Evolutionary conservation across 2,888 invertebrate genomes (phyloP), one percentile per base, ranked within the genome.

Genomic region (Drosophila setosimentum): DNA sequence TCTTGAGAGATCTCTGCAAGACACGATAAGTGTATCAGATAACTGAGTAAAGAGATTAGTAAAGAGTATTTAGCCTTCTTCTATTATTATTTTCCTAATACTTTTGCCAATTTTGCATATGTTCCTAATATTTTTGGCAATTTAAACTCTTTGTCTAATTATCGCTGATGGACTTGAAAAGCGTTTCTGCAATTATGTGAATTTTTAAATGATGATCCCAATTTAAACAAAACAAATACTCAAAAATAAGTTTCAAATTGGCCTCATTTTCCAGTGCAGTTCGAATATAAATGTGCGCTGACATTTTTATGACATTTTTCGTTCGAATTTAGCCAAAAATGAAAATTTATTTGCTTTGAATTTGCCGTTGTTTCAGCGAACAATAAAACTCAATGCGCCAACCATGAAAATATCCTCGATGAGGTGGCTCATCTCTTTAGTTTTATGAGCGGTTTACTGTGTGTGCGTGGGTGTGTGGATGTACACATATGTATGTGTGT

Each of bases 291-390:
- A 73, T 69, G 55, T 73, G 66, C 69, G 88, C 72, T 88, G 88
- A 87, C 87, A 80, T 76, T 84, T 84, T 87, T 87, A 84, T 87
- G 72, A n/a, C 24, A 76, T 69, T 73, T 79, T 70, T 69, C 78
- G 42, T 50, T 74, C 48, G 74, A 64, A 60, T 63, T 53, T 57
- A 32, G 50, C 67, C 37, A 62, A 55, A 74, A 61, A 42, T 64
- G 65, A 50, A 21, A 70, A 83, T 83, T 87, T 81, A 83, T 83
- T 83, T 63, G 73, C 73, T 73, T 73, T 67, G 64, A 64, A 65
- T 29, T 69, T 58, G 67, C 67, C 68, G 54, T 30, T 71, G 63
- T 65, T 68, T 61, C 65, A 62, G 72, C 65, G 59, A 10, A 62
- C 30, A 71, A 86, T 81, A 73, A 73, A 76, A 65, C 62, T 3